Percentiles rank a stretch among this genome's conserved stretches.
These are phyloP conservation scores for Rhinichthys klamathensis DNA, from an alignment of 2,113 vertebrate genomes.

Conservation along the genomic window DNA sequence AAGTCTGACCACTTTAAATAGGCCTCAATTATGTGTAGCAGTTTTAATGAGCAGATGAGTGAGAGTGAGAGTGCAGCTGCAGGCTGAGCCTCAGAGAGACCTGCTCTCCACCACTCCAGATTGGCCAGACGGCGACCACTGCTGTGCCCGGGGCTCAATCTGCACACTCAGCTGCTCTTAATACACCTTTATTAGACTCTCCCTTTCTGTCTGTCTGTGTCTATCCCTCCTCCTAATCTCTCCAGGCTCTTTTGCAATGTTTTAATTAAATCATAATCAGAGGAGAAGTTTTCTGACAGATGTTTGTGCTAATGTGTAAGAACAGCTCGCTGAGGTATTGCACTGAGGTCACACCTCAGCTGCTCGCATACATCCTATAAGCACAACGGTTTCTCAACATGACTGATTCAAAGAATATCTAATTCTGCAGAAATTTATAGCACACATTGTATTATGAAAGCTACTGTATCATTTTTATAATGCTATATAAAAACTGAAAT, in stretches of 20 bases:
- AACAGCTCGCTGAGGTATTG: slow-evolving; percentile 57
- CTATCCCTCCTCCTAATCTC: neutral
- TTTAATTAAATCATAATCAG: slow-evolving; percentile 70
- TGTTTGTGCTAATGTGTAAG: slow-evolving; percentile 62
- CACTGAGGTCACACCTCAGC: slow-evolving; percentile 61
- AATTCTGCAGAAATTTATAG: slow-evolving; percentile 3
- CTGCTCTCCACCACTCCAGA: slow-evolving; percentile 65
- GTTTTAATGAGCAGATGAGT: slow-evolving; percentile 74
- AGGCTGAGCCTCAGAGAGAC: slow-evolving; percentile 56
- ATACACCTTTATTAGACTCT: neutral
- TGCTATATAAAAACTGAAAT: neutral
- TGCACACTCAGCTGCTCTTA: slow-evolving; percentile 43
- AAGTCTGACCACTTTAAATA: slow-evolving; percentile 63
- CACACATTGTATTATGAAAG: neutral
- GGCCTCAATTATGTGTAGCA: slow-evolving; percentile 67
- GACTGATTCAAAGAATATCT: neutral
- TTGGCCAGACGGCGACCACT: slow-evolving; percentile 61
- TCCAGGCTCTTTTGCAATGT: neutral
- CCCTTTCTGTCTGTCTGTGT: neutral
- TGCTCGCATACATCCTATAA: neutral
- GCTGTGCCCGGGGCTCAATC: slow-evolving; percentile 60
- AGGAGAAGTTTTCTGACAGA: slow-evolving; percentile 65
- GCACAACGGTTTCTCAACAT: neutral
- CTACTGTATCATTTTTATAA: neutral
- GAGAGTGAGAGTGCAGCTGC: slow-evolving; percentile 55